Evolutionary conservation across 2,113 vertebrate genomes (phyloP), one percentile per base, ranked within the genome.

Genomic region (Alaudala cheleensis): DNA sequence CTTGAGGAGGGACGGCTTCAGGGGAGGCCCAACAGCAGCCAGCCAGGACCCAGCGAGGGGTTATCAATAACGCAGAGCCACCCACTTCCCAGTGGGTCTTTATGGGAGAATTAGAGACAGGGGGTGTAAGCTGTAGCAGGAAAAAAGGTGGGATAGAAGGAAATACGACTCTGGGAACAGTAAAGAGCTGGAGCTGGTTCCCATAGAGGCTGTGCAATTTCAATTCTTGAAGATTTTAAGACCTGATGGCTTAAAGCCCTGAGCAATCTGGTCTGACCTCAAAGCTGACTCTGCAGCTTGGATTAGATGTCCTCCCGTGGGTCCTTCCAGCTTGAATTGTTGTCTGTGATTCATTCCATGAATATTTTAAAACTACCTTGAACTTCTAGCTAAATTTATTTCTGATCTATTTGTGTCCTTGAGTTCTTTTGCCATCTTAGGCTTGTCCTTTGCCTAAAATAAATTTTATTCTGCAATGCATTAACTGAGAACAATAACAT

Each of bases 331-430:
- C 26, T 64, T 74, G 23, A 90, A 60, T 51, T 85, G 33, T 64
- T 88, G 53, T 51, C 74, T 65, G n/a, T 78, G 47, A 78, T 87
- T 93, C 65, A 82, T 72, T 57, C n/a, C 60, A 65, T 72, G 28
- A 88, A 73, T 90, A 93, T 90, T 92, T 93, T 88, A 86, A 86
- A 86, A 40, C 54, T 61, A 73, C 67, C 45, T 64, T 93, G 80
- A 93, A 77, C 54, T 88, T 86, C 50, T 64, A 86, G 80, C 71
- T 83, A 72, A 53, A 92, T 88, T 80, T 81, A 71, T 78, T 90
- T 76, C 57, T 74, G 44, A 79, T 74, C 73, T 88, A 19, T 79
- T 93, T 72, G 19, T 65, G 62, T 40, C 79, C 76, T 76, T 90
- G 80, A 57, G 44, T 72, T 88, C 53, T 90, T 67, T n/a, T 76